Base-by-base conservation (phyloP, 2,888 invertebrate species). In the Lasioglossum marginatum region DNA sequence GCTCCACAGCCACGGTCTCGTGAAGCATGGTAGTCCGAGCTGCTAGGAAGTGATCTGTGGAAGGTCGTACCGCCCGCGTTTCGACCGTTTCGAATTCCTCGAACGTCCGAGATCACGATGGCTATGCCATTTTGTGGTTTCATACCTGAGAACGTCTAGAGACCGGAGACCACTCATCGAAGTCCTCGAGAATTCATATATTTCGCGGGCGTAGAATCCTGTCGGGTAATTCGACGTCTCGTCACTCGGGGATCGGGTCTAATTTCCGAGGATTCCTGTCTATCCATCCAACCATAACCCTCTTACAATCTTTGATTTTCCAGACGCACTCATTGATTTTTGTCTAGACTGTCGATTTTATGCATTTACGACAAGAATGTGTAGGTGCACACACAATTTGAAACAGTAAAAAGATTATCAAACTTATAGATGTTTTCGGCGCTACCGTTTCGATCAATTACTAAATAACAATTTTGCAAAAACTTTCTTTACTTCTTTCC, bases 51-150 rank as follows among this genome's bases (percentile, higher is more conserved):
- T 90, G 90, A 90, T 90, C 86, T 88, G 77, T 88, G 90, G 90
- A 87, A 87, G 90, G 88, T 90, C 90, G 90, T 90, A 88, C 89
- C 90, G 68, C 71, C 85, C 89, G 90, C 90, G 90, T 86, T 88
- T 90, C 89, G 87, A 90, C 90, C 87, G 90, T 90, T 90, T 90
- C 90, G 86, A 86, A 90, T 90, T 89, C 90, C 90, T 81, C 85
- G 88, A 87, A 85, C 89, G 88, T 90, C 83, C 87, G 79, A 52
- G 83, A 78, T 86, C 89, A 73, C 88, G 90, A 86, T 84, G 89
- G 87, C 89, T 87, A 87, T 90, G 91, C 88, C 87, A 90, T 91
- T 91, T 91, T 90, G 91, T 84, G 91, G 91, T 83, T 87, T 91
- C 91, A 89, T 91, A 90, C 91, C 88, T 81, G 89, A 81, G 90